A percentile compares a stretch with the other conserved stretches of the same genome.
These are phyloP conservation scores for Brachypodius melanocephalos DNA, from an alignment of 2,113 vertebrate genomes.

Conservation along the genomic window DNA sequence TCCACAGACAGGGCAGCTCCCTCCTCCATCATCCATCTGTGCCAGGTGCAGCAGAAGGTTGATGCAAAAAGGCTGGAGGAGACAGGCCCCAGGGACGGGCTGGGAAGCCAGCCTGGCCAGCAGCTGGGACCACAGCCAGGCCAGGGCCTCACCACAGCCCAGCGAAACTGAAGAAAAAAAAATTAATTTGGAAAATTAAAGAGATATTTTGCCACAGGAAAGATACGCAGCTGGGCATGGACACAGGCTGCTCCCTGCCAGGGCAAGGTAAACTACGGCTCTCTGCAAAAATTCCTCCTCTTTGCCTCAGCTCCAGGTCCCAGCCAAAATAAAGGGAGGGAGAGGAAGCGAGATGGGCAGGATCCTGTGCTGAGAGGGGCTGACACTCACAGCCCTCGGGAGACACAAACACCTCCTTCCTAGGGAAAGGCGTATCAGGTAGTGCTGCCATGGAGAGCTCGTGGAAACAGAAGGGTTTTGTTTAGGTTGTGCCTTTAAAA, in stretches of 20 bases:
- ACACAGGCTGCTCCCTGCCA: not conserved
- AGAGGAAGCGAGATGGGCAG: not conserved
- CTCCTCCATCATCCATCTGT: not conserved
- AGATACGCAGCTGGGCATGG: not conserved
- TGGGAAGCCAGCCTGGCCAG: not conserved
- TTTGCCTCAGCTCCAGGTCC: accelerated
- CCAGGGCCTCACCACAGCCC: not conserved
- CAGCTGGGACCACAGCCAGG: not conserved
- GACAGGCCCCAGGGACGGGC: not conserved
- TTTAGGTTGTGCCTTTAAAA: constrained; percentile 12
- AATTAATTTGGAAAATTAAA: not conserved
- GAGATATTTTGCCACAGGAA: not conserved
- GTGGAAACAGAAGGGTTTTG: not conserved
- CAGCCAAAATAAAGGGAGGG: not conserved
- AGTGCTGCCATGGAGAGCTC: not conserved
- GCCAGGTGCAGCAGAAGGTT: not conserved
- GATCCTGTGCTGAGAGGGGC: not conserved
- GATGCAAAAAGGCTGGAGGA: not conserved
- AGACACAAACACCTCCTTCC: not conserved
- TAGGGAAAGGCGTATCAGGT: not conserved
- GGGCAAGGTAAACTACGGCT: not conserved
- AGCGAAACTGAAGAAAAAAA: not conserved
- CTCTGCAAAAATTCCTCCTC: not conserved
- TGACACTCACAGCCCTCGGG: not conserved
- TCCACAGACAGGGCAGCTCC: not conserved